Evolutionary conservation across 2,888 invertebrate species (phyloP).

Genomic region (Pristionchus exspectatus): DNA sequence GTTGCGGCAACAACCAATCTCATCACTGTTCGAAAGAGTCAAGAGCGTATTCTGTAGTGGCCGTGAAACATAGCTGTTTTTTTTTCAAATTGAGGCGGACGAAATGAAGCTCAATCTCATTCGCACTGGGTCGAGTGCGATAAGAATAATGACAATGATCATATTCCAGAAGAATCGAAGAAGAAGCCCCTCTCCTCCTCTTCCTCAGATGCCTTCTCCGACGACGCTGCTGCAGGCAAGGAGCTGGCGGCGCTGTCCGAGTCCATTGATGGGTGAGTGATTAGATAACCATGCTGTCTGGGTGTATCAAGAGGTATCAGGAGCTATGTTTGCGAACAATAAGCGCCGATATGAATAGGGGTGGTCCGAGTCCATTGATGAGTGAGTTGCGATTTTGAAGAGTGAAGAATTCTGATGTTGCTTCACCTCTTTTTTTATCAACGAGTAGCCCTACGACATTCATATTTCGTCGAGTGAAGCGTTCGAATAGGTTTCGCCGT

Average conservation of each 20-base stretch:
- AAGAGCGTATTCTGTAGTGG: too few relatives aligned
- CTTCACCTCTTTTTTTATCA: too few relatives aligned
- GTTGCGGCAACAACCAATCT: neutral
- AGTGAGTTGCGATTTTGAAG: neutral
- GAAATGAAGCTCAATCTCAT: too few relatives aligned
- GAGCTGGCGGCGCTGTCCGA: constrained; percentile 33
- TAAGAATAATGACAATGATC: too few relatives aligned
- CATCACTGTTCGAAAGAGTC: neutral
- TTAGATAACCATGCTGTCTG: neutral
- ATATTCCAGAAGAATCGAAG: neutral
- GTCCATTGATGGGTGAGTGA: constrained; percentile 31
- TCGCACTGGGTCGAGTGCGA: too few relatives aligned
- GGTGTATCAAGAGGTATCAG: neutral
- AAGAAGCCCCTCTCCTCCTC: neutral
- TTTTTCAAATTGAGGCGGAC: too few relatives aligned
- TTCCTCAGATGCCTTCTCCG: neutral
- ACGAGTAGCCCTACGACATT: too few relatives aligned
- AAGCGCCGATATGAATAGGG: too few relatives aligned
- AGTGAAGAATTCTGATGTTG: too few relatives aligned
- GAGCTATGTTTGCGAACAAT: too few relatives aligned
- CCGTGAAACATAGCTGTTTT: too few relatives aligned
- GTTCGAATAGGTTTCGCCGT: neutral
- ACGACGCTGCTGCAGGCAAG: neutral
- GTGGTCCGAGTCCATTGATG: constrained; percentile 38
- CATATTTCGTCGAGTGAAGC: too few relatives aligned